These are phyloP conservation scores for Megamerina dolium DNA, from an alignment of 2,888 invertebrate species.

Conservation along the genomic window DNA sequence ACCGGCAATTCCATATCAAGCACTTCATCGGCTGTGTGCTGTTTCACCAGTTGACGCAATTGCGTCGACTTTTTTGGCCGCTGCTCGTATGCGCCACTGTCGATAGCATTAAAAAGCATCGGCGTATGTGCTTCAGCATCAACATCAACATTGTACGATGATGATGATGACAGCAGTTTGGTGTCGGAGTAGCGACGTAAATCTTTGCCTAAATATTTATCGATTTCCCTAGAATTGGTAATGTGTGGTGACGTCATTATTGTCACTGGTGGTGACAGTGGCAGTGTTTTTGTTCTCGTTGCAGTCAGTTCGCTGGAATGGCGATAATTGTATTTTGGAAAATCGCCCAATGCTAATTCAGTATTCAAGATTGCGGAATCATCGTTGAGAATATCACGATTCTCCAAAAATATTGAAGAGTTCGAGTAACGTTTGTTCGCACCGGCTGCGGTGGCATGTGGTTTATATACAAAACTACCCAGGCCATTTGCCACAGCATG, in stretches of 20 bases:
- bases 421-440: conserved; percentile 48
- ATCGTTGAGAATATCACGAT: conserved; percentile 49
- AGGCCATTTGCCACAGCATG: conserved; percentile 42
- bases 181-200: conserved; percentile 49
- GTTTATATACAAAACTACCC: conserved; percentile 41
- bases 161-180: conserved; percentile 39
- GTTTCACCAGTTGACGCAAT: conserved; percentile 32
- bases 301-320: conserved; percentile 42
- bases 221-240: conserved; percentile 23
- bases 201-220: conserved; percentile 39
- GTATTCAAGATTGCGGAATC: conserved; percentile 35
- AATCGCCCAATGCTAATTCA: conserved; percentile 22
- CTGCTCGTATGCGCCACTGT: conserved; percentile 4
- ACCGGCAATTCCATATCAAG: conserved; percentile 39
- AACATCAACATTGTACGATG: conserved; percentile 18
- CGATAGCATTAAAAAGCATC: conserved; percentile 11
- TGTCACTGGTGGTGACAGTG: conserved; percentile 22
- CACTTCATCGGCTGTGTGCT: conserved; percentile 34
- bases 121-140: conserved; percentile 23
- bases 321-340: conserved; percentile 45
- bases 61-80: conserved; percentile 12
- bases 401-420: conserved; percentile 49
- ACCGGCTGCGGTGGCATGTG: conserved; percentile 31
- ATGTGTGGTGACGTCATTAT: conserved; percentile 20
- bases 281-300: too few relatives aligned